Conservation (phyloP, 2,113 vertebrate species). For the Rattus rattus region DNA sequence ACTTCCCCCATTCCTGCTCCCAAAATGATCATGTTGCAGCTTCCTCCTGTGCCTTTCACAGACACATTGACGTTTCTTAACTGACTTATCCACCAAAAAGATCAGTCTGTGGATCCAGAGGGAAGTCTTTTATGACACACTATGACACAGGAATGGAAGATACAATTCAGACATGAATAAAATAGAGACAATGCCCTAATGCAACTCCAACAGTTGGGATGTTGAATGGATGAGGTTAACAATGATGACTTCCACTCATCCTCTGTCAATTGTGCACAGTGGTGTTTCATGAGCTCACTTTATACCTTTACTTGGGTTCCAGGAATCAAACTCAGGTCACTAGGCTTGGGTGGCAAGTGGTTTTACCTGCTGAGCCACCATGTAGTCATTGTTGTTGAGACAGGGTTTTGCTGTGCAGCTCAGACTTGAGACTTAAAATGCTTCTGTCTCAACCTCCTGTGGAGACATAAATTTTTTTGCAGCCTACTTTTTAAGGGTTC, state of each 20-base stretch:
- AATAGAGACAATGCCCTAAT: background rate
- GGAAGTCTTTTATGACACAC: background rate
- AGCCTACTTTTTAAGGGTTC: no score
- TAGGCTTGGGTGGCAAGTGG: background rate
- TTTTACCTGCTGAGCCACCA: background rate
- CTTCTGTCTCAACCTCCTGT: background rate
- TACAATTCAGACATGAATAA: constrained; percentile 21
- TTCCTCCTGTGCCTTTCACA: background rate
- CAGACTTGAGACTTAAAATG: background rate
- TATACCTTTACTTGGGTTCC: background rate
- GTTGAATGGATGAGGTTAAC: background rate
- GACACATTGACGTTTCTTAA: background rate
- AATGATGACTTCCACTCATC: background rate
- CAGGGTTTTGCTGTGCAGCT: background rate
- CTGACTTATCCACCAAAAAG: constrained; percentile 16
- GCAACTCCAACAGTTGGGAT: background rate
- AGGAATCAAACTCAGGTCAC: background rate
- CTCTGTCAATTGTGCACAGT: background rate
- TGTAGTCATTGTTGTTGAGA: background rate
- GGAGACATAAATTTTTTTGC: no score
- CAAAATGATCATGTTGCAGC: background rate
- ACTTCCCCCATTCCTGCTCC: background rate
- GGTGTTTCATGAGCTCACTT: background rate
- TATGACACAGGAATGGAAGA: background rate
- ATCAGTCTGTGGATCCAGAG: background rate